Conservation (phyloP, 2,113 vertebrate genomes). For the Myotis davidii region DNA sequence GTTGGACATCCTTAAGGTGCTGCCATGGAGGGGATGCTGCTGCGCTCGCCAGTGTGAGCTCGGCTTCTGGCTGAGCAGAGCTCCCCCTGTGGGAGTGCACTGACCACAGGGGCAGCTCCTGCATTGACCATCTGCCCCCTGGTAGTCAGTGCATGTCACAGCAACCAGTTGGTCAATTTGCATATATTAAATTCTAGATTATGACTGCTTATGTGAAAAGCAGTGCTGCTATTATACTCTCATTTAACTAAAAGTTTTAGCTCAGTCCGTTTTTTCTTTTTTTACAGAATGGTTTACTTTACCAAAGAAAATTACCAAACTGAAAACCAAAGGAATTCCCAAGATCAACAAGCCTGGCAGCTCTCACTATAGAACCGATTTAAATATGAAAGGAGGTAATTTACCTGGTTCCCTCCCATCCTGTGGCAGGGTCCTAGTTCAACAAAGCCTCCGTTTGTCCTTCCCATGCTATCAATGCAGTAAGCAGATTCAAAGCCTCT, state of each 20-base stretch:
- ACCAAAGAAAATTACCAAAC: neutral
- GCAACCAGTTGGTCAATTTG: too few species aligned
- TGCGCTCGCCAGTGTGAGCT: too few species aligned
- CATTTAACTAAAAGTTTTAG: conserved; percentile 6
- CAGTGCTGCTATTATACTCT: neutral
- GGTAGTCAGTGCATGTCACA: too few species aligned
- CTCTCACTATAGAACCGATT: neutral
- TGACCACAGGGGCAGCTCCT: too few species aligned
- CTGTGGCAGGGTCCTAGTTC: conserved; percentile 96
- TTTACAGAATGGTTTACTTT: conserved; percentile 17
- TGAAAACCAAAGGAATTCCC: neutral
- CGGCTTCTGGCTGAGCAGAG: too few species aligned
- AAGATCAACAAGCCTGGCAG: neutral
- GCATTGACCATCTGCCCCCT: too few species aligned
- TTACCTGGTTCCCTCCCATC: conserved; percentile 99
- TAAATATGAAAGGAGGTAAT: neutral
- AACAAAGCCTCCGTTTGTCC: conserved; percentile 93
- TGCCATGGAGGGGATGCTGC: too few species aligned
- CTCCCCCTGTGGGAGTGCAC: too few species aligned
- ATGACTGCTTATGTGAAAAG: neutral
- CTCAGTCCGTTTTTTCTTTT: neutral
- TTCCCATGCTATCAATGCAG: conserved; percentile 99
- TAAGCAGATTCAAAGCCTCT: conserved; percentile 94
- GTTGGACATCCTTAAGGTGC: too few species aligned
- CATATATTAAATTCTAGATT: neutral